These are phyloP conservation scores for Mastomys natalensis DNA, from an alignment of 2,113 vertebrate genomes.

Conservation along the genomic window DNA sequence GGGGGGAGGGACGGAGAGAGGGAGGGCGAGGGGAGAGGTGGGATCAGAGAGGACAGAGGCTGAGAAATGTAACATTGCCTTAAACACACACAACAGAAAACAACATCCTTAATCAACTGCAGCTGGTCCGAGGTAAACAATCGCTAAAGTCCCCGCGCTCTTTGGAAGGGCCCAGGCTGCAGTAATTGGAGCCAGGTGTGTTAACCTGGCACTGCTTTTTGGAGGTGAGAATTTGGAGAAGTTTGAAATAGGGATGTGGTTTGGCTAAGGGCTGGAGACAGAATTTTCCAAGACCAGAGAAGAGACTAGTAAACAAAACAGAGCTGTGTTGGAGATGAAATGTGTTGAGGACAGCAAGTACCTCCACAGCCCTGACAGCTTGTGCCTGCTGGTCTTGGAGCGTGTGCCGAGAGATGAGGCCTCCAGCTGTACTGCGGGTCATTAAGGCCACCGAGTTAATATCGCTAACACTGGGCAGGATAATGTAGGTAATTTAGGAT, in stretches of 20 bases:
- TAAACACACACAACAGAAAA: slow-evolving; percentile 31
- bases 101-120: slow-evolving; percentile 60
- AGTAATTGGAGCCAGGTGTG: slow-evolving; percentile 78
- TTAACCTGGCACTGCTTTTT: slow-evolving; percentile 47
- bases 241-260: slow-evolving; percentile 75
- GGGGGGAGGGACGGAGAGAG: no score
- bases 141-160: slow-evolving; percentile 36
- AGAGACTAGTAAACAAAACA: slow-evolving; percentile 65
- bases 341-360: slow-evolving; percentile 60
- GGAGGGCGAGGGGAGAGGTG: neutral
- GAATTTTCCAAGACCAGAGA: slow-evolving; percentile 66
- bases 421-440: neutral
- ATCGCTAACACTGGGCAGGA: neutral
- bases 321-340: neutral
- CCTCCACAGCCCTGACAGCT: slow-evolving; percentile 20
- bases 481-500: neutral
- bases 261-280: slow-evolving; percentile 62
- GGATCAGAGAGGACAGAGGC: slow-evolving; percentile 41
- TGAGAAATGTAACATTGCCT: neutral
- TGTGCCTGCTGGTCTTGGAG: neutral
- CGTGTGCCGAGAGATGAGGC: neutral
- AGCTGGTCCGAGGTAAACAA: slow-evolving; percentile 70
- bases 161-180: neutral
- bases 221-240: slow-evolving; percentile 80
- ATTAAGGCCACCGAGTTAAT: neutral